Evolutionary conservation across 2,797 vertebrate genomes (phyloP).

Genomic region (Myotis myotis): DNA sequence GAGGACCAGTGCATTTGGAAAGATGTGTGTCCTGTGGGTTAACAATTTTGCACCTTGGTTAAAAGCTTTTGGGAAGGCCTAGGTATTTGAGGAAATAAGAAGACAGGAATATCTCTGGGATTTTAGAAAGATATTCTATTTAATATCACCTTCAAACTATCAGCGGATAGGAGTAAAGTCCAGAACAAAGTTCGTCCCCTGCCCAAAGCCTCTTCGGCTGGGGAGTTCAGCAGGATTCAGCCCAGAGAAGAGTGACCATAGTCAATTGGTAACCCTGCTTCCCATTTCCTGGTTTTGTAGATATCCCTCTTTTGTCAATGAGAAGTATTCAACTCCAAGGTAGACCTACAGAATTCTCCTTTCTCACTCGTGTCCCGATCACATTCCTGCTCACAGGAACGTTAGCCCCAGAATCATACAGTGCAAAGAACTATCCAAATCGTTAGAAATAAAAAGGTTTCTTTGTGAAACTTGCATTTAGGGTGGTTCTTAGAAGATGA

Average conservation of each 20-base stretch:
- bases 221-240: neutral
- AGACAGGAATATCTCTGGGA: neutral
- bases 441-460: slow-evolving; percentile 1
- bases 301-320: neutral
- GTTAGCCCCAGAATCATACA: neutral
- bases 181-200: neutral
- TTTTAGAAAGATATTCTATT: neutral
- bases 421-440: neutral
- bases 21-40: neutral
- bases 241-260: neutral
- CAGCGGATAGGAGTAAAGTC: neutral
- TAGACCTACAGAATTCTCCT: neutral
- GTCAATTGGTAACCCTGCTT: neutral
- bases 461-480: neutral
- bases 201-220: neutral
- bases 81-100: neutral
- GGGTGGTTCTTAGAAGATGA: neutral
- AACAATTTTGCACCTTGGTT: neutral
- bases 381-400: neutral
- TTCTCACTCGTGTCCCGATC: neutral
- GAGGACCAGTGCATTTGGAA: neutral
- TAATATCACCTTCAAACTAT: neutral
- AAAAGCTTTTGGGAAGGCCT: neutral
- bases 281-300: neutral
- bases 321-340: neutral